Percentiles rank a stretch among this genome's conserved stretches.
phyloP scores from a whole-genome alignment of 2,113 vertebrate species.

The Neoarius graeffei region DNA sequence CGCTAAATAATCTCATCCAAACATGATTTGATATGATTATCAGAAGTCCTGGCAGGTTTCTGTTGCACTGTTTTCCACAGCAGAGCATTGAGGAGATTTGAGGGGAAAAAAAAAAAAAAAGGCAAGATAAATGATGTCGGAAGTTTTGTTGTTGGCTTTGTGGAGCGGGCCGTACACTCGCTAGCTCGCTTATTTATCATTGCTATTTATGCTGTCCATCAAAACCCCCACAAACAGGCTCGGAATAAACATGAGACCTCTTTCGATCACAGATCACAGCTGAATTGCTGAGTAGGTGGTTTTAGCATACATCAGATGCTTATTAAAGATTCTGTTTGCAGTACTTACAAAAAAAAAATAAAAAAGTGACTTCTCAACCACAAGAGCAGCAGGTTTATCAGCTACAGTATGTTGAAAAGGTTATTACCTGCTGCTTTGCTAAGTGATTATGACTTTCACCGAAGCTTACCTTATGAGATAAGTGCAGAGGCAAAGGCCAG shows the following conservation, averaged over 20 bases:
- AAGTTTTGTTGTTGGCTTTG: conserved; percentile 19
- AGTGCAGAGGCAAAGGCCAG: conserved; percentile 72
- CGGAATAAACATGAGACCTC: conserved; percentile 48
- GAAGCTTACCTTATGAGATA: conserved; percentile 61
- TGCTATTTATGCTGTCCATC: conserved; percentile 34
- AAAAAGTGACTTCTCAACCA: conserved; percentile 15
- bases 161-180: conserved; percentile 25
- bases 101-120: background rate
- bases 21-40: conserved; percentile 19
- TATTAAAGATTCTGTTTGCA: conserved; percentile 22
- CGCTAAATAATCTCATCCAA: conserved; percentile 47
- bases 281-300: conserved; percentile 38
- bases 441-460: conserved; percentile 70
- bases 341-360: background rate
- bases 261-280: conserved; percentile 32
- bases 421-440: conserved; percentile 76
- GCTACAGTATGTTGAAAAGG: conserved; percentile 60
- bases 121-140: conserved; percentile 32
- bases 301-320: conserved; percentile 13
- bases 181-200: conserved; percentile 42
- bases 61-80: background rate
- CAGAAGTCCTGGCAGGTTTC: conserved; percentile 9
- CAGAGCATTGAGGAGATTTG: background rate
- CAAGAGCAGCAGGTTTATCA: background rate
- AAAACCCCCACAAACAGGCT: conserved; percentile 42